These are phyloP conservation scores for Dyspetes luteomarginatus DNA, from an alignment of 2,888 invertebrate genomes.

Conservation along the genomic window DNA sequence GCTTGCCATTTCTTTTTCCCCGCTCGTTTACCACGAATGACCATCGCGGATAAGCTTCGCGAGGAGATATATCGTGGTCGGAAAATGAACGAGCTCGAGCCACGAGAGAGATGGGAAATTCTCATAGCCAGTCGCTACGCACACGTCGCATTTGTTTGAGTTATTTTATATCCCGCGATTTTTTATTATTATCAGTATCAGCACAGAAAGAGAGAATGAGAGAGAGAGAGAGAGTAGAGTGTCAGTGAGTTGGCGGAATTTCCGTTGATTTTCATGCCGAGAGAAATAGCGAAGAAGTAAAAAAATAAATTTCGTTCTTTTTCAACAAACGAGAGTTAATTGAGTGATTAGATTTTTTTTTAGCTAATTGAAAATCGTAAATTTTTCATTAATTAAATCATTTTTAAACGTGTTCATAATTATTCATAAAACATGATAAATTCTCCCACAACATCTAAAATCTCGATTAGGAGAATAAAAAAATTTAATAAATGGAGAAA, in stretches of 20 bases:
- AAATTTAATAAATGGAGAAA: too few relatives aligned
- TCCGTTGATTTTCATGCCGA: too few relatives aligned
- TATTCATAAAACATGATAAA: too few relatives aligned
- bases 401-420: too few relatives aligned
- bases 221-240: neutral
- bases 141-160: slow-evolving; percentile 81
- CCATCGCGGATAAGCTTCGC: slow-evolving; percentile 81
- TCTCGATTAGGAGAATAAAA: too few relatives aligned
- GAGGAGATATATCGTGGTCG: slow-evolving; percentile 76
- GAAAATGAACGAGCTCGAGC: slow-evolving; percentile 51
- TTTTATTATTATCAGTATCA: slow-evolving; percentile 82
- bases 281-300: neutral
- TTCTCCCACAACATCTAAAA: too few relatives aligned
- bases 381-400: too few relatives aligned
- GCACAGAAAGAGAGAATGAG: neutral
- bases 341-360: too few relatives aligned
- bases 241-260: too few relatives aligned
- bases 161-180: slow-evolving; percentile 82
- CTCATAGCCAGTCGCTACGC: slow-evolving; percentile 39
- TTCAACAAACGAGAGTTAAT: too few relatives aligned
- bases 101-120: slow-evolving; percentile 10
- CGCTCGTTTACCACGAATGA: slow-evolving; percentile 79
- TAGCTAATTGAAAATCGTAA: too few relatives aligned
- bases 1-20: slow-evolving; percentile 69
- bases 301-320: too few relatives aligned